Base-by-base conservation (phyloP, 2,888 invertebrate genomes). In the Danaus chrysippus region DNA sequence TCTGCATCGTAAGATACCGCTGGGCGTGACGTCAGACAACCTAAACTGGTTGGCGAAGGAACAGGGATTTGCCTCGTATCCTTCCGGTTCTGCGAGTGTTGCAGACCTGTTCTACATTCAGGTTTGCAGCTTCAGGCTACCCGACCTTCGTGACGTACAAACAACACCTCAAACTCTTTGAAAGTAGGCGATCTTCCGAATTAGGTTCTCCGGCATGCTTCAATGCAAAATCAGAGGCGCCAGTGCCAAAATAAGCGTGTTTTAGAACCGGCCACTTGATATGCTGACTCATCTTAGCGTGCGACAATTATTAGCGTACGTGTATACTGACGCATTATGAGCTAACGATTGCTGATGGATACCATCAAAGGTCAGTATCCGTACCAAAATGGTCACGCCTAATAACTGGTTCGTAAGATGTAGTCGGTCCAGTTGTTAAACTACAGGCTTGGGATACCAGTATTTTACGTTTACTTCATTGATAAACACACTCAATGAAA, bases 31-130 rank as follows among this genome's bases (percentile, higher is more conserved):
- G 90, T 90, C 89, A 90, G 81, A 78, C 89, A 80, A 90, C 89
- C 91, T 91, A 90, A 91, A 91, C 91, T 89, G 90, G 91, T 91
- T 90, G 86, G 85, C 82, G 88, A 89, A 87, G 91, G 89, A 89
- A 89, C 91, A 89, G 89, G 91, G 91, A 91, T 90, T 90, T 89
- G 86, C 87, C 82, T 86, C 82, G 88, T 83, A 91, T 91, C 90
- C 91, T 91, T 91, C 91, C 91, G 91, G 91, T 91, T 91, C 88
- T 89, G 88, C 84, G 77, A 88, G 89, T 83, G 82, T 85, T 81
- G 80, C 71, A 82, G 89, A 89, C 90, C 88, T 87, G 91, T 91
- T 90, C 88, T 83, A 87, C 86, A 86, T 85, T 74, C 88, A 86
- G 88, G 88, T 87, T 85, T 74, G 73, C 79, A 78, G 78, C 82